Conservation (phyloP, 2,113 vertebrate genomes). For the Crotalus viridis region DNA sequence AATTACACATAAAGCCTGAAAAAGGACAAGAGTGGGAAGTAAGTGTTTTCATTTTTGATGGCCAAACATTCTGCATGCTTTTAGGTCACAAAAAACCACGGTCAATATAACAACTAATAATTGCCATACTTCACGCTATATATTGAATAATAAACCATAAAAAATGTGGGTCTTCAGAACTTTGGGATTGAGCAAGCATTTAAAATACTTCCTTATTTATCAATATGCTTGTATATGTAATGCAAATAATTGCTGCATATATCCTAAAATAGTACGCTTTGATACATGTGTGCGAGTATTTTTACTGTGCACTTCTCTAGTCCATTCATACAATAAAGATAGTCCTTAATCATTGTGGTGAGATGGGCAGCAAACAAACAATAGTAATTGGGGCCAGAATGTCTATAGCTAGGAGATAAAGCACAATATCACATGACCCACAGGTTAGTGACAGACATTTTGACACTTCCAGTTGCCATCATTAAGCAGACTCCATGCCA, state of each 20-base stretch:
- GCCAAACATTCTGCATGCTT: not conserved
- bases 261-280: not conserved
- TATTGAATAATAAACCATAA: not conserved
- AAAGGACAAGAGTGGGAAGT: conserved; percentile 81
- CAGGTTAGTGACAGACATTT: not conserved
- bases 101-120: not conserved
- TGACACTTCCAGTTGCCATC: not conserved
- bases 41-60: not conserved
- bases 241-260: not conserved
- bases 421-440: not conserved
- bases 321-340: not conserved
- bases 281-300: not conserved
- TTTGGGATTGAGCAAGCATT: not conserved
- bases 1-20: conserved; percentile 76
- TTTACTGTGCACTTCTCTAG: not conserved
- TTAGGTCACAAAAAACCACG: not conserved
- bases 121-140: not conserved
- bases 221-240: not conserved
- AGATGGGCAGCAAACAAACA: not conserved
- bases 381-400: not conserved
- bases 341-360: not conserved
- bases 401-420: not conserved
- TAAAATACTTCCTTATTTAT: not conserved
- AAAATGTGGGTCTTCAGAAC: not conserved
- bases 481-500: not conserved